These are phyloP conservation scores for Brenthis ino DNA, from an alignment of 2,888 invertebrate genomes.

Conservation along the genomic window DNA sequence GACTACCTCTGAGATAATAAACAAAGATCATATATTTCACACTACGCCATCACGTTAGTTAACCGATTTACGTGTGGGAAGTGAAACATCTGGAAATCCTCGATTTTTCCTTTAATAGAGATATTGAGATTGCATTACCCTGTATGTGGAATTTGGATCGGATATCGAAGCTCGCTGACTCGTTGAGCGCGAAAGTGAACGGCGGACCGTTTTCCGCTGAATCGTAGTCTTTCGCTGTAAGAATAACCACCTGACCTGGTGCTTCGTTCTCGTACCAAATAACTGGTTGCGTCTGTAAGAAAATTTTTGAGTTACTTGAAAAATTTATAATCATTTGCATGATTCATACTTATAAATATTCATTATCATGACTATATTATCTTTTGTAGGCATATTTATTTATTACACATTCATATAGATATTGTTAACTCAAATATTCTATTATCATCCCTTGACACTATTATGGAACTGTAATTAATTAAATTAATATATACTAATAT, in stretches of 20 bases:
- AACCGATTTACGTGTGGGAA: constrained; percentile 19
- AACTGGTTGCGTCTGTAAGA: constrained; percentile 85
- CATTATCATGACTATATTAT: neutral
- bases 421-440: too few species aligned
- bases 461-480: too few species aligned
- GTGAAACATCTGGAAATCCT: constrained; percentile 18
- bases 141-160: constrained; percentile 87
- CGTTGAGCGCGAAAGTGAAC: constrained; percentile 87
- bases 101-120: constrained; percentile 14
- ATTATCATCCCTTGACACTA: too few species aligned
- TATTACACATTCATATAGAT: neutral
- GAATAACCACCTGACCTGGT: constrained; percentile 85
- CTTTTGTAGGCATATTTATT: neutral
- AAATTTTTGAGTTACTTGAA: neutral
- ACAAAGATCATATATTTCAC: too few species aligned
- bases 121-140: constrained; percentile 60
- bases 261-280: constrained; percentile 92
- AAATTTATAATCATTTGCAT: too few species aligned
- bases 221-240: constrained; percentile 91
- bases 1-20: too few species aligned
- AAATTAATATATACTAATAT: too few species aligned
- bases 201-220: constrained; percentile 93
- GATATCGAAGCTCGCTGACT: constrained; percentile 86
- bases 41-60: too few species aligned
- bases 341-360: too few species aligned